phyloP scores from a whole-genome alignment of 2,888 invertebrate genomes.

The Agrenia bidenticulata region DNA sequence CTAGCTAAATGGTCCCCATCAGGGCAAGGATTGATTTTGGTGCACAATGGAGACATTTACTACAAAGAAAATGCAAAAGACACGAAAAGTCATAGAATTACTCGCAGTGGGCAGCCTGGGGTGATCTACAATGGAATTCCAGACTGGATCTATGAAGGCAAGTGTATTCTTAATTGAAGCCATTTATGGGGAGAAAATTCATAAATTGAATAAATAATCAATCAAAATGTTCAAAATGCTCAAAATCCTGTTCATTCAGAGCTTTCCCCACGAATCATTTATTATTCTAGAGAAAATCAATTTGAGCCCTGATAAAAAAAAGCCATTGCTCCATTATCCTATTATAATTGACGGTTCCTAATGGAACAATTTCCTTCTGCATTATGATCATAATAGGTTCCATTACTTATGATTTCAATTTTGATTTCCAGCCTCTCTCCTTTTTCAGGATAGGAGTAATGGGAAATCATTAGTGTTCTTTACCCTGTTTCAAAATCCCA shows the following conservation, averaged over 20 bases:
- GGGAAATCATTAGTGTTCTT: too few species aligned
- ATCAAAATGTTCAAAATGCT: background rate
- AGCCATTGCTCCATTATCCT: too few species aligned
- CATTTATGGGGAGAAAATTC: too few species aligned
- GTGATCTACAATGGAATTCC: constrained; percentile 80
- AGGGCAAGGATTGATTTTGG: constrained; percentile 71
- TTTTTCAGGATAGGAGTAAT: background rate
- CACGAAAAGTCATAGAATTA: constrained; percentile 69
- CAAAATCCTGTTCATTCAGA: too few species aligned
- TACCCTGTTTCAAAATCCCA: too few species aligned
- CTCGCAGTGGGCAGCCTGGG: constrained; percentile 65
- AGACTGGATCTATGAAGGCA: constrained; percentile 83
- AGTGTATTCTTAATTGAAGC: background rate
- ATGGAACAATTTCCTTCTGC: constrained; percentile 5
- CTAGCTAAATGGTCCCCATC: constrained; percentile 75
- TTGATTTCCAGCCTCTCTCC: background rate
- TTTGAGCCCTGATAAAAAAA: too few species aligned
- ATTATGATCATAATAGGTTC: constrained; percentile 3
- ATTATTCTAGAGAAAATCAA: too few species aligned
- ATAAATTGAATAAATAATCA: background rate
- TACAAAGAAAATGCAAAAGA: constrained; percentile 75
- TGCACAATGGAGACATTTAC: constrained; percentile 81
- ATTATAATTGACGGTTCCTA: constrained; percentile 9
- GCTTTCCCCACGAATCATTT: too few species aligned
- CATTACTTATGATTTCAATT: constrained; percentile 12